A percentile compares a stretch with the other conserved stretches of the same genome.
Evolutionary conservation across 1,140 invertebrate genomes (phyloP).

Genomic region (Anagrus nilaparvatae): DNA sequence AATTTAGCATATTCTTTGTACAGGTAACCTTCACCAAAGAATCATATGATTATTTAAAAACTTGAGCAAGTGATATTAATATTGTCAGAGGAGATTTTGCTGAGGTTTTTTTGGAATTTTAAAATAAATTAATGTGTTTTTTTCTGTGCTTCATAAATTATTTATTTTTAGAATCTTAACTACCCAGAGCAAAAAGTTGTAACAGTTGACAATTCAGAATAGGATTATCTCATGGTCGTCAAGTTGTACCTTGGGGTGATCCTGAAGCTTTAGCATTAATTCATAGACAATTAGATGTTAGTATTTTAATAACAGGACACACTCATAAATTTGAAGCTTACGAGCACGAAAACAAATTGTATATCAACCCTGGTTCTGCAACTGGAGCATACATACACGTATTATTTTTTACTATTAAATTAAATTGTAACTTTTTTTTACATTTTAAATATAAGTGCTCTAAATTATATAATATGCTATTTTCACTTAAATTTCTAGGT

Average conservation of each 20-base stretch:
- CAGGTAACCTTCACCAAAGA: slow-evolving; percentile 94
- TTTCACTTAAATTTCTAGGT: slow-evolving; percentile 45
- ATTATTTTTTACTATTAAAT: slow-evolving; percentile 17
- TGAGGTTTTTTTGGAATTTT: slow-evolving; percentile 71
- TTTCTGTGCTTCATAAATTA: too few relatives aligned
- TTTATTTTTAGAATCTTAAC: slow-evolving; percentile 65
- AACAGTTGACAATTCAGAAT: slow-evolving; percentile 96
- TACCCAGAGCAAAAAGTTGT: slow-evolving; percentile 99
- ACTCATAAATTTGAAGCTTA: slow-evolving; percentile 98
- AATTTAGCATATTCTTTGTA: slow-evolving; percentile 98
- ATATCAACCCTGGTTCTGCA: slow-evolving; percentile 97
- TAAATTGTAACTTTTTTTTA: neutral
- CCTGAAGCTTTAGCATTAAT: slow-evolving; percentile 85
- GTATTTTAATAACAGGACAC: slow-evolving; percentile 97
- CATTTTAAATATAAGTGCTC: too few relatives aligned
- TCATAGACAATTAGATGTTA: slow-evolving; percentile 94
- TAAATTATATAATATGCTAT: too few relatives aligned
- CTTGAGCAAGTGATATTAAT: slow-evolving; percentile 95
- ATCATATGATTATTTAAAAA: slow-evolving; percentile 96
- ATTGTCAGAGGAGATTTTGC: slow-evolving; percentile 98
- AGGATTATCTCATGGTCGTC: slow-evolving; percentile 94
- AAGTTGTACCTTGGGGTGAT: slow-evolving; percentile 95
- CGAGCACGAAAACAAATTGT: slow-evolving; percentile 98
- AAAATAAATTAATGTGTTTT: too few relatives aligned
- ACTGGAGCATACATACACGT: slow-evolving; percentile 97